A percentile compares a stretch with the other conserved stretches of the same genome.
Conservation (phyloP, 2,888 invertebrate genomes). For the Erpobdella octoculata region DNA sequence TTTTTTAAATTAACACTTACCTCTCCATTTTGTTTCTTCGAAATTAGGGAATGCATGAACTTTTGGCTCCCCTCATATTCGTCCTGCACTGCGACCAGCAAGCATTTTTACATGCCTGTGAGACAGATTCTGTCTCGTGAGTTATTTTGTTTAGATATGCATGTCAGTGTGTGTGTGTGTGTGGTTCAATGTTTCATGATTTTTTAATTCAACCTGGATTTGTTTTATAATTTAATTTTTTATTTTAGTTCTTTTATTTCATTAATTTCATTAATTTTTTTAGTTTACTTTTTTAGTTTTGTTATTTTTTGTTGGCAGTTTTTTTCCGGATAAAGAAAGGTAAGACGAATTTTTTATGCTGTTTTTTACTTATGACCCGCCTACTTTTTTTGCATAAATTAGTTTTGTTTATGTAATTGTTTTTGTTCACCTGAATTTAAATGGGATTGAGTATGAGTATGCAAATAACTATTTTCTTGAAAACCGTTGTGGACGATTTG, state of each 20-base stretch:
- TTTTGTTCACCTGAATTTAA: no score
- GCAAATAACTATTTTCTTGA: no score
- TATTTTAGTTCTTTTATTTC: not conserved
- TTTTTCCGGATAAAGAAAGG: constrained; percentile 19
- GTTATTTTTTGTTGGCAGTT: constrained; percentile 18
- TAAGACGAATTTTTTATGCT: no score
- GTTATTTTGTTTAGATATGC: no score
- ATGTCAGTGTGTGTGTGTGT: no score
- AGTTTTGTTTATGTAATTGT: no score
- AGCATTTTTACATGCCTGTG: constrained; percentile 60
- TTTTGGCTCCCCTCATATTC: constrained; percentile 70
- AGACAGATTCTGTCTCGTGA: constrained; percentile 53
- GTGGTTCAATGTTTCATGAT: not conserved
- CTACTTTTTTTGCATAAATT: no score
- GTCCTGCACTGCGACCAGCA: constrained; percentile 70
- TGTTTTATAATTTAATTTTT: not conserved
- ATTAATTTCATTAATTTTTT: constrained; percentile 2
- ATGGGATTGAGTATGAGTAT: no score
- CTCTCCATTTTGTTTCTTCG: not conserved
- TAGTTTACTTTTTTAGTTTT: not conserved
- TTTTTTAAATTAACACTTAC: not conserved
- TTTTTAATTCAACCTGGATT: not conserved
- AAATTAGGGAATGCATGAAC: constrained; percentile 78
- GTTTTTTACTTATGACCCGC: no score
- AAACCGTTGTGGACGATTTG: no score